Evolutionary conservation across 2,888 invertebrate species (phyloP), one percentile per base, ranked within the genome.

Genomic region (Oxycera nigricornis): DNA sequence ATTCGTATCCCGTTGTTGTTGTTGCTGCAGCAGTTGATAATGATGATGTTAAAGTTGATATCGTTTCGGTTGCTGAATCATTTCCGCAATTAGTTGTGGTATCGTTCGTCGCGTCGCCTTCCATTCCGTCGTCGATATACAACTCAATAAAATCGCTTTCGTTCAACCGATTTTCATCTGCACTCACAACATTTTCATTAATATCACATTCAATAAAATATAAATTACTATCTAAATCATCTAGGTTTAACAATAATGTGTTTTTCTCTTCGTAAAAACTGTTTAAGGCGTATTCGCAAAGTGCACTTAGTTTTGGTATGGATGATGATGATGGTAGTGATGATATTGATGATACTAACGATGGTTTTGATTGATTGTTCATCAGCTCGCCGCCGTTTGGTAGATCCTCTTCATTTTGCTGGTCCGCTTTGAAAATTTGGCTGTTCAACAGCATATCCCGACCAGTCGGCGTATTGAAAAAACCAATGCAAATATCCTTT

Each of bases 231-330:
- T 72, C 55, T 77, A 83, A 82, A 77, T 81, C 83, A 77, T 83
- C 82, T 78, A 84, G 82, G 73, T 83, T 84, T 70, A 70, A 52
- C 26, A 70, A 41, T 70, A 70, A 52, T 55, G 55, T 52, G 28
- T 70, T 39, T 26, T 72, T 75, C 28, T 73, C 65, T 72, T 78
- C 79, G 79, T 81, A 84, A 82, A 83, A 83, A 83, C 83, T 84
- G 81, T 82, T 83, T 84, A 84, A 84, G 83, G 84, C 84, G 83
- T 80, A 82, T 81, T 83, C 84, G 82, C 84, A 85, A 84, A 85
- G 85, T 83, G 83, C 85, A 85, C 85, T 84, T 84, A 85, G 81
- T 83, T 84, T 84, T 81, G 85, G 84, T 82, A 84, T 50, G 55
- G 28, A 67, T 46, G 59, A 41, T 31, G 52, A 31, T 31, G 24